Evolutionary conservation across 2,113 vertebrate species (phyloP), one percentile per base, ranked within the genome.

Genomic region (Scomber japonicus): DNA sequence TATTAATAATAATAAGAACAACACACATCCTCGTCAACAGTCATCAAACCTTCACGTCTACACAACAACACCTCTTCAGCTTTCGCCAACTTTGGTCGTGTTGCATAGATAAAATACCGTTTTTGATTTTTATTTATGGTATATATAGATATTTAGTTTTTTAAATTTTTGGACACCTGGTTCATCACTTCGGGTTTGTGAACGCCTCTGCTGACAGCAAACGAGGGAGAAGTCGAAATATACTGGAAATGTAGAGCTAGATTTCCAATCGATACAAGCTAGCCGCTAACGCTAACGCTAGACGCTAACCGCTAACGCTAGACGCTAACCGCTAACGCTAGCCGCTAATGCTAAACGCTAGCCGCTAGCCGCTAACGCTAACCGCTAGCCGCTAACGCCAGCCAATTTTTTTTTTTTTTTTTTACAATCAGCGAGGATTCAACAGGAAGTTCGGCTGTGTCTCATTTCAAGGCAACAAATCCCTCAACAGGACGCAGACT

Each of bases 81-180:
- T 95, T 92, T 94, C 88, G 94, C 93, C 93, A 87, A 83, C 87
- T 88, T 95, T 83, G 83, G 93, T 96, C 90, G 95, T 96, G 96
- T 96, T 99, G 97, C 97, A 99, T 97, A 98, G 97, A 95, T 96
- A 21, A 60, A 64, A 82, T 17, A 48, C 9, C 6, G 3, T 75
- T 64, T 75, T 11, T 30, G 48, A 17, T 57, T 8, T 30, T 13
- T 17, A 4, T 9, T 16, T 24, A 4, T 2, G 2, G 24, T 1
- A 24, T 24, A 24, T 24, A 24, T 24, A 24, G 1, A 24, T 24
- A 24, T 24, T 2, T 24, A 24, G 1, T 2, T 24, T 24, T 53
- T 9, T 30, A 21, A 3, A 6, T 57, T 78, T 66, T 53, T 60
- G 84, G 67, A 66, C 73, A 35, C n/a, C 4, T 55, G 17, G 14